These are phyloP conservation scores for Eubasilissa splendida DNA, from an alignment of 2,888 invertebrate genomes.

Conservation along the genomic window DNA sequence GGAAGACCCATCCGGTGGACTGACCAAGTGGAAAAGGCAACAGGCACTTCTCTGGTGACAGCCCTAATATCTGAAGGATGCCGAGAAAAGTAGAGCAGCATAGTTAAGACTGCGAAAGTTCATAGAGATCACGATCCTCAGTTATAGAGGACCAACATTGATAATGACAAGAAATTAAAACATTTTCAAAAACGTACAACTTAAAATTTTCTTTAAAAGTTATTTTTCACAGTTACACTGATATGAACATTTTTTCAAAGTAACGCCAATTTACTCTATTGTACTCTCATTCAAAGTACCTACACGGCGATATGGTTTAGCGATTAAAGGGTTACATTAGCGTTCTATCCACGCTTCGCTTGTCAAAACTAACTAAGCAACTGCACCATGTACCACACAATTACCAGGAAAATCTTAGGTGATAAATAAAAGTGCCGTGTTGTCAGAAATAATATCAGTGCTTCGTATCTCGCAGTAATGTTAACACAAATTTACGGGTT, in stretches of 20 bases:
- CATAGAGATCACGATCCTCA: too few species aligned
- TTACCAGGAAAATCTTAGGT: constrained; percentile 21
- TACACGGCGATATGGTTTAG: not conserved
- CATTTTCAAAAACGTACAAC: too few species aligned
- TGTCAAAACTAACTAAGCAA: constrained; percentile 42
- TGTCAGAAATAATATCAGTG: constrained; percentile 22
- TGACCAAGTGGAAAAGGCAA: too few species aligned
- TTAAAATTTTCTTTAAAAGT: too few species aligned
- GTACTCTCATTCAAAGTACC: not conserved
- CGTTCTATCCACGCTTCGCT: constrained; percentile 45
- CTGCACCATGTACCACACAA: constrained; percentile 1
- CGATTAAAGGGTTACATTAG: constrained; percentile 49
- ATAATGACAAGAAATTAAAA: too few species aligned
- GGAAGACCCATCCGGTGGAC: too few species aligned
- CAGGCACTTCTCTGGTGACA: too few species aligned
- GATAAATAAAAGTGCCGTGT: constrained; percentile 44
- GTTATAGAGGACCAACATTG: too few species aligned
- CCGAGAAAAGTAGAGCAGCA: too few species aligned
- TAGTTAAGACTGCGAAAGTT: too few species aligned
- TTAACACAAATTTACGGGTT: not conserved
- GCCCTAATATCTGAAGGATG: too few species aligned
- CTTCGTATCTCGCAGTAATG: not conserved
- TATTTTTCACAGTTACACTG: too few species aligned
- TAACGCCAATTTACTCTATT: not conserved
- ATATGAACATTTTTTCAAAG: not conserved